Conservation (phyloP, 2,888 invertebrate species). For the Boloria euphrosyne region DNA sequence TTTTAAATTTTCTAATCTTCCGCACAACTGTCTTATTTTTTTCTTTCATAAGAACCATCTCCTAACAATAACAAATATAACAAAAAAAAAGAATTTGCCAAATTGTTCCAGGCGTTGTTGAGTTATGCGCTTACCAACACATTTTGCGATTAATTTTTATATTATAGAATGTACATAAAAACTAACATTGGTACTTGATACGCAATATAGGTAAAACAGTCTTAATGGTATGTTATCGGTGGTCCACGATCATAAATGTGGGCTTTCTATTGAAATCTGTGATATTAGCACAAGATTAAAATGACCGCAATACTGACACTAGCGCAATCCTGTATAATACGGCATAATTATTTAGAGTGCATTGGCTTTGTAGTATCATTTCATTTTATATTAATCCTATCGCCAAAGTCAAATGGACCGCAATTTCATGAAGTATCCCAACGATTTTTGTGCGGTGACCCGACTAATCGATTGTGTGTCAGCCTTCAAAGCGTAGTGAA, state of each 20-base stretch:
- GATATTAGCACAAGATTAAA: constrained; percentile 20
- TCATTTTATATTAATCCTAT: constrained; percentile 4
- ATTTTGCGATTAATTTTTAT: too few species aligned
- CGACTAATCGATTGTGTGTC: constrained; percentile 30
- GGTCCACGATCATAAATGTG: background rate
- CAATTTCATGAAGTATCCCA: constrained; percentile 24
- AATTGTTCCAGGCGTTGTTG: too few species aligned
- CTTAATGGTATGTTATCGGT: background rate
- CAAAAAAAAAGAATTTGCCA: too few species aligned
- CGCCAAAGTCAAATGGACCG: constrained; percentile 13
- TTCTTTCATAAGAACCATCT: too few species aligned
- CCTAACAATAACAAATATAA: too few species aligned
- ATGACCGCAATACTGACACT: constrained; percentile 7
- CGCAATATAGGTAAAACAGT: background rate
- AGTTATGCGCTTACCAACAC: too few species aligned
- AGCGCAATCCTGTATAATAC: background rate
- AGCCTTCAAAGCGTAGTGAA: constrained; percentile 18
- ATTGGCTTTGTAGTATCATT: background rate
- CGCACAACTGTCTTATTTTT: too few species aligned
- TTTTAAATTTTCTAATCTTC: too few species aligned
- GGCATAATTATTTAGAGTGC: constrained; percentile 24
- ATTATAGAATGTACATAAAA: background rate
- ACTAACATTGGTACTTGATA: background rate
- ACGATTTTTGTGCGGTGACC: constrained; percentile 26
- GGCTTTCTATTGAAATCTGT: constrained; percentile 7